A percentile compares a stretch with the other conserved stretches of the same genome.
phyloP scores from a whole-genome alignment of 2,113 vertebrate genomes.

The Cathartes aura region DNA sequence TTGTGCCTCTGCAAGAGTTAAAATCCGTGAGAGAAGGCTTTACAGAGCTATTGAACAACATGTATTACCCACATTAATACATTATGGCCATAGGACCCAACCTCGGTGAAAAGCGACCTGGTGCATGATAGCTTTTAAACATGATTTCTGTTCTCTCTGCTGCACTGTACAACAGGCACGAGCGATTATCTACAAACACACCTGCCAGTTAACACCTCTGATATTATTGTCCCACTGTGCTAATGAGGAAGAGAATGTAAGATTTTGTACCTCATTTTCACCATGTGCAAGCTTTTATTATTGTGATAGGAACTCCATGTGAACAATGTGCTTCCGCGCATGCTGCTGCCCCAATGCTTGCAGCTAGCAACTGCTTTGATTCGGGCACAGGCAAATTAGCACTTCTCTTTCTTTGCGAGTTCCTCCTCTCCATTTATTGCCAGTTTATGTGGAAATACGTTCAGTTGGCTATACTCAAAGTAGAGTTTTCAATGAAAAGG shows the following conservation, averaged over 20 bases:
- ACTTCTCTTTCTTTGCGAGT: not conserved
- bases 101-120: not conserved
- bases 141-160: conserved; percentile 17
- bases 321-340: not conserved
- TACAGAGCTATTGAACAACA: not conserved
- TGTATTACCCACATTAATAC: not conserved
- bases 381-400: not conserved
- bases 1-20: not conserved
- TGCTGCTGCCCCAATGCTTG: conserved; percentile 2
- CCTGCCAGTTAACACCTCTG: conserved; percentile 62
- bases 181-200: not conserved
- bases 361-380: not conserved
- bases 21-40: not conserved
- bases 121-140: not conserved
- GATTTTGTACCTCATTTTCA: conserved; percentile 54
- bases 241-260: conserved; percentile 32
- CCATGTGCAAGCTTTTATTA: conserved; percentile 45
- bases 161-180: not conserved
- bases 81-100: not conserved
- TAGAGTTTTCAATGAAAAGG: conserved; percentile 22
- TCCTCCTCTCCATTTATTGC: conserved; percentile 18
- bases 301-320: not conserved
- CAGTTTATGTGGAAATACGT: not conserved
- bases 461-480: not conserved
- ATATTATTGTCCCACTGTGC: conserved; percentile 57